Base-by-base conservation (phyloP, 2,888 invertebrate species). In the Calliphora vomitoria region DNA sequence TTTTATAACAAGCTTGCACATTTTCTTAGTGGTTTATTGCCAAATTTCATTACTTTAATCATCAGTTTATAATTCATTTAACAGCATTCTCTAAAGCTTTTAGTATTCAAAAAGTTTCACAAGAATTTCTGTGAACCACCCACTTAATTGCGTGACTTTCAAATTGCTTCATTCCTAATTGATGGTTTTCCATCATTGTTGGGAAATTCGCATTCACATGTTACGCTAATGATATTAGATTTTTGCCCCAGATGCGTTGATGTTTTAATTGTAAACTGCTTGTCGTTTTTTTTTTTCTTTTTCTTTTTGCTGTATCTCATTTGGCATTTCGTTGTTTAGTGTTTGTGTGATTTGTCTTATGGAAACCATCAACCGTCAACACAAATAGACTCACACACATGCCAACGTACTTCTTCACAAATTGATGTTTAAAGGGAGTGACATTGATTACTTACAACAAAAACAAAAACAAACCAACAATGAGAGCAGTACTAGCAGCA, bases 261-360 rank as follows among this genome's bases (percentile, higher is more conserved):
- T 58, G 60, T 58, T 68, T 85, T 85, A 85, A 80, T 85, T 79
- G 79, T 80, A 62, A 41, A 68, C 60, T 41, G 25, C 47, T 18
- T 84, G 31, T 55, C 5, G 58, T 8, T 41, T 55, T 81, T 71
- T 4, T 35, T n/a, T 3, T 5, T 41, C 44, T 81, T 71, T 4
- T 35, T n/a, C 1, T 5, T 44, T n/a, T 25, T 41, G 35, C 20
- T 18, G 31, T 55, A 53, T 20, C 8, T 58, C 53, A 50, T 60
- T 50, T 71, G n/a, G 50, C 4, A 41, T 55, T 35, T 8, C 1
- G 25, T 62, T 47, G n/a, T 31, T 38, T 13, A 44, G n/a, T 31
- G 15, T 47, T 31, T 8, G 44, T 84, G 83, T 64, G 76, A 83
- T 64, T 83, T 78, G 79, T 79, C 55, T 41, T 47, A 47, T 20